Evolutionary conservation across 2,888 invertebrate genomes (phyloP).

Genomic region (Patella depressa): DNA sequence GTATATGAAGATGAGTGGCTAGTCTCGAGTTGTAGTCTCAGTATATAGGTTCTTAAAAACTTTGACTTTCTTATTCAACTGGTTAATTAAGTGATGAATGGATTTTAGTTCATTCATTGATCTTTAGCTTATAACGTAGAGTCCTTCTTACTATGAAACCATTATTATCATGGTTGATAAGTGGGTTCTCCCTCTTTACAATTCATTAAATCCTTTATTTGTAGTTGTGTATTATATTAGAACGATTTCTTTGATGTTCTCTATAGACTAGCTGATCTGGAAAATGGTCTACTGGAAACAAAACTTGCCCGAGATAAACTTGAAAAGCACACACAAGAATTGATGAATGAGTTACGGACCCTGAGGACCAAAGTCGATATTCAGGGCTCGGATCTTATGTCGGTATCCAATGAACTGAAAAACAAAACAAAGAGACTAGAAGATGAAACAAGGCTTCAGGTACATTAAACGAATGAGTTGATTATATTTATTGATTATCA

Average conservation of each 20-base stretch:
- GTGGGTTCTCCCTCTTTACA: too few species aligned
- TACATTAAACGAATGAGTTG: conserved; percentile 28
- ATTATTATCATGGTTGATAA: too few species aligned
- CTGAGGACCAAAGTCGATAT: conserved; percentile 61
- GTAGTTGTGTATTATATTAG: not conserved
- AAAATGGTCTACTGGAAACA: conserved; percentile 57
- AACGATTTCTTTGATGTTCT: not conserved
- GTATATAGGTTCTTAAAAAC: too few species aligned
- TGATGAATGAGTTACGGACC: conserved; percentile 65
- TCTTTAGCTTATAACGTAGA: too few species aligned
- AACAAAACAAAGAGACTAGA: conserved; percentile 63
- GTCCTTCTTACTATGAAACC: too few species aligned
- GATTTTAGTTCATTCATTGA: too few species aligned
- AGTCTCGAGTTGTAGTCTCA: too few species aligned
- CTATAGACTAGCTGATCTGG: conserved; percentile 57
- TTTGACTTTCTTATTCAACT: too few species aligned
- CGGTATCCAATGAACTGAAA: conserved; percentile 61
- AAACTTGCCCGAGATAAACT: conserved; percentile 60
- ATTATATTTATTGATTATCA: too few species aligned
- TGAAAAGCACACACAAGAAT: conserved; percentile 58
- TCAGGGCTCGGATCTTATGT: conserved; percentile 59
- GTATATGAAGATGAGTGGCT: too few species aligned
- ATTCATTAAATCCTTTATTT: not conserved
- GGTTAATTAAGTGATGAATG: too few species aligned
- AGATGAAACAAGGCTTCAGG: conserved; percentile 67